Evolutionary conservation across 2,888 invertebrate genomes (phyloP), one percentile per base, ranked within the genome.

Genomic region (Hesperia comma): DNA sequence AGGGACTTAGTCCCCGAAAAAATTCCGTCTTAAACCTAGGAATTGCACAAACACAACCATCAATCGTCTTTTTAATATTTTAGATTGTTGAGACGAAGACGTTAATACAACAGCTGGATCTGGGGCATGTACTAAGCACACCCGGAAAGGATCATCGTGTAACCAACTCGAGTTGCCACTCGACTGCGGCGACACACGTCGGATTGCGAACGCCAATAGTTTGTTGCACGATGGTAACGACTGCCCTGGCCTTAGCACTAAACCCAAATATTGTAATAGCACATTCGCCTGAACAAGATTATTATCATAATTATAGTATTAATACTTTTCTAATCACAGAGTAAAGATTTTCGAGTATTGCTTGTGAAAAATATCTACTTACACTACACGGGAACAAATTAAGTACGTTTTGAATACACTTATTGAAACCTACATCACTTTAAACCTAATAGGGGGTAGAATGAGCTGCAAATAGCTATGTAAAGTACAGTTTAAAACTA

Each of bases 31-130:
- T 88, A 87, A 80, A 81, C 75, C 91, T 90, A 90, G 77, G 74
- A 91, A 91, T 92, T 92, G 92, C 92, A 92, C 92, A 70, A 90
- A 91, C 91, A 92, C 92, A 92, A 92, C 92, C 92, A 82, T 86
- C 74, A 78, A 77, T 84, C 87, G 88, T 91, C 88, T 90, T 91
- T 77, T 72, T 76, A 74, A 70, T 75, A 77, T 74, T 71, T 75
- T 75, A 72, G 62, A 74, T 26, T 26, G 26, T 26, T 26, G 26
- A 26, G 26, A 26, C 26, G 26, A 26, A 26, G 3, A 26, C 26
- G 5, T 26, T 26, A 26, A 26, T 26, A 26, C 26, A 5, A 26
- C 26, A 26, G 3, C 26, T 26, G 26, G 26, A 5, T 26, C 26
- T 26, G 26, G 26, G 26, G 26, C 26, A 26, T 4, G 3, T 5